Percentiles rank a stretch among this genome's conserved stretches.
phyloP scores from a whole-genome alignment of 2,797 vertebrate species.

The Crossoptilon crossoptilon region DNA sequence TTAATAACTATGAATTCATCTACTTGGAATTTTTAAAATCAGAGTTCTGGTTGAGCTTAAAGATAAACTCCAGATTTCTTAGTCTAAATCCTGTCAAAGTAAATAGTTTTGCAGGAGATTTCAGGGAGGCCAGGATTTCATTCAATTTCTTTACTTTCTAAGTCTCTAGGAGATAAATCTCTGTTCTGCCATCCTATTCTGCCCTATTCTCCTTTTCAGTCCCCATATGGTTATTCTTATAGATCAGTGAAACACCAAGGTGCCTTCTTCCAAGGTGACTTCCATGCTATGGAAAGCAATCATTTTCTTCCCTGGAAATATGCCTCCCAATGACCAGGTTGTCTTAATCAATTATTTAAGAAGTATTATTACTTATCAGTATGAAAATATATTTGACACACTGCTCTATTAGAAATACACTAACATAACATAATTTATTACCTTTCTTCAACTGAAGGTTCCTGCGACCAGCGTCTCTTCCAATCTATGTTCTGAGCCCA shows the following conservation, averaged over 20 bases:
- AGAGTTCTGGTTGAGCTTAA: background rate
- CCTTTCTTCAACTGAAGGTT: background rate
- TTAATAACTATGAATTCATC: slow-evolving; percentile 12
- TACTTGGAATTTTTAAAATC: background rate
- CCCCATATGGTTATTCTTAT: background rate
- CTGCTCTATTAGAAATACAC: background rate
- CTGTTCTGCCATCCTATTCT: background rate
- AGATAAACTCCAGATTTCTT: background rate
- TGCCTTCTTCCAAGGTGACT: slow-evolving; percentile 21
- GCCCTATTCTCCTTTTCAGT: background rate
- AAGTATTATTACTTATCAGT: background rate
- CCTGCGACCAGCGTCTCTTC: background rate
- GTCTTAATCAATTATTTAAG: background rate
- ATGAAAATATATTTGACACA: background rate
- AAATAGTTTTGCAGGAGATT: slow-evolving; percentile 11
- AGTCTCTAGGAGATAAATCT: background rate
- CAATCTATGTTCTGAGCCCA: background rate
- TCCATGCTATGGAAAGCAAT: background rate
- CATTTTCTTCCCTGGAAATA: background rate
- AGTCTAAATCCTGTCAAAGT: background rate
- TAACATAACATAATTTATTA: background rate
- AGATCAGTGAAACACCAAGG: background rate
- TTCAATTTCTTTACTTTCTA: background rate
- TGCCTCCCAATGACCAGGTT: background rate
- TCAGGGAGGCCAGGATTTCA: background rate